These are phyloP conservation scores for Andrena chrysosceles DNA, from an alignment of 2,888 invertebrate species.

Conservation along the genomic window DNA sequence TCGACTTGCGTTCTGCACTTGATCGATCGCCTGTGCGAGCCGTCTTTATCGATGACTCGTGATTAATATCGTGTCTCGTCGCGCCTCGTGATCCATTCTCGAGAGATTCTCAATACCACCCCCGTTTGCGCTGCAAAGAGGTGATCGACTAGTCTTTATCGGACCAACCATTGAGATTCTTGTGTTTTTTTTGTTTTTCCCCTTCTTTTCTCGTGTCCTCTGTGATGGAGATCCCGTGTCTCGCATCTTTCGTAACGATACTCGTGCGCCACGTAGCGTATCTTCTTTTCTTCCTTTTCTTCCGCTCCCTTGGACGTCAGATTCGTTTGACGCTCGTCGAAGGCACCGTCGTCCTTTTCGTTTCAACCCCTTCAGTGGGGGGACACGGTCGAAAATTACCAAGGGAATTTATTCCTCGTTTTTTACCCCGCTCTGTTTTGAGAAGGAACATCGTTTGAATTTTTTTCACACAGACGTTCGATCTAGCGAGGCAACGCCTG, in stretches of 20 bases:
- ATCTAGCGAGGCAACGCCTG: conserved; percentile 16
- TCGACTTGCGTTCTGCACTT: conserved; percentile 49
- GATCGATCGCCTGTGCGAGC: conserved; percentile 44
- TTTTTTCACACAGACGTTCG: neutral
- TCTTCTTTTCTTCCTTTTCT: neutral
- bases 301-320: neutral
- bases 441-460: neutral
- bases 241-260: neutral
- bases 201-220: conserved; percentile 16
- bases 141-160: conserved; percentile 83
- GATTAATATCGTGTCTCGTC: conserved; percentile 58
- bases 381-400: neutral
- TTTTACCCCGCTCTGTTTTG: too few species aligned
- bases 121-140: conserved; percentile 73
- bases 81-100: conserved; percentile 22
- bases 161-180: conserved; percentile 82
- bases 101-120: conserved; percentile 60
- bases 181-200: conserved; percentile 60
- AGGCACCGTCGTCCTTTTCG: neutral
- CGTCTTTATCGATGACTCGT: conserved; percentile 52
- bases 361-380: neutral
- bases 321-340: conserved; percentile 11
- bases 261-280: neutral
- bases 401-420: too few species aligned
- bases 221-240: neutral